Evolutionary conservation across 2,113 vertebrate species (phyloP).

Genomic region (Cyanistes caeruleus): DNA sequence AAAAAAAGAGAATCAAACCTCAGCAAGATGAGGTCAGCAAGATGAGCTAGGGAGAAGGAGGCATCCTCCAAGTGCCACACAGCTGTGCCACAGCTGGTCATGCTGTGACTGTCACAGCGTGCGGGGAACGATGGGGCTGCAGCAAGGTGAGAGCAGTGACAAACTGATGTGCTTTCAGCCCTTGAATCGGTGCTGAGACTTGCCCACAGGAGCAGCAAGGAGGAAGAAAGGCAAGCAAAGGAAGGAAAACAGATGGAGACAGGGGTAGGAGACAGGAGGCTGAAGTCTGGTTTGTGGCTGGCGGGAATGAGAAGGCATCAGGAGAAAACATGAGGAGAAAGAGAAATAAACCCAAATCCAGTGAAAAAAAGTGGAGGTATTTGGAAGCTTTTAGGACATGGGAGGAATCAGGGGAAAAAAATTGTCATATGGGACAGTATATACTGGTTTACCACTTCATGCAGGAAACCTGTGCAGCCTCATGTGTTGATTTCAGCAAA

Average conservation of each 20-base stretch:
- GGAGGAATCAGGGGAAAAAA: background rate
- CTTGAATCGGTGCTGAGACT: rapidly evolving
- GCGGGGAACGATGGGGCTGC: background rate
- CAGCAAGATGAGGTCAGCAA: background rate
- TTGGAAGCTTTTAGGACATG: background rate
- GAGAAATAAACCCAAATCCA: background rate
- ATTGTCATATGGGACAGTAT: background rate
- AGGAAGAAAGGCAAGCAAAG: background rate
- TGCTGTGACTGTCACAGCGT: background rate
- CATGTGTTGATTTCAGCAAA: background rate
- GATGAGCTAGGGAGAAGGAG: background rate
- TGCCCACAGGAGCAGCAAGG: background rate
- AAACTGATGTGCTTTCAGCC: background rate
- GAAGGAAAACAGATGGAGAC: background rate
- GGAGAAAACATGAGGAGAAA: background rate
- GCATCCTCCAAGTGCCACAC: background rate
- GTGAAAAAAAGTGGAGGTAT: background rate
- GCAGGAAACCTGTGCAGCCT: background rate
- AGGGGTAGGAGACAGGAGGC: background rate
- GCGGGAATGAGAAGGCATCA: background rate
- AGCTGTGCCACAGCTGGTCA: background rate
- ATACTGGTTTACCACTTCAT: background rate
- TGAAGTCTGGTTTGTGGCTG: background rate
- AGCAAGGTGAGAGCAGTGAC: background rate
- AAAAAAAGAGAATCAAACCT: background rate